phyloP scores from a whole-genome alignment of 2,113 vertebrate genomes.

The Tricholaema leucomelas region DNA sequence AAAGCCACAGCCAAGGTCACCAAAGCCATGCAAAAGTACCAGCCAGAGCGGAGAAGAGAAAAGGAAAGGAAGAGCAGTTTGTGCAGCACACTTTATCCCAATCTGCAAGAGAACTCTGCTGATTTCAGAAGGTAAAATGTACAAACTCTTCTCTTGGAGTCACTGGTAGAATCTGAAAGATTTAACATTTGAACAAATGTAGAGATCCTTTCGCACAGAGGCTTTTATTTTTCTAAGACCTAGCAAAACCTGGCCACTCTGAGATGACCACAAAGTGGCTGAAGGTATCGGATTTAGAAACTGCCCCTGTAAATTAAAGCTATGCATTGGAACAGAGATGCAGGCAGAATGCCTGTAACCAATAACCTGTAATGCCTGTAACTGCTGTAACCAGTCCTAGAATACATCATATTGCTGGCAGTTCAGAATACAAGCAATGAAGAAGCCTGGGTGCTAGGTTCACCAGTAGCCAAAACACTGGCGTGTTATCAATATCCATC shows the following conservation, averaged over 20 bases:
- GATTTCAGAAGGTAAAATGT: not conserved
- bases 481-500: too few species aligned
- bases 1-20: too few species aligned
- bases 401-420: not conserved
- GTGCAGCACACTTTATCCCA: too few species aligned
- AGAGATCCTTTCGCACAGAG: not conserved
- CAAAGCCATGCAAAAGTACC: too few species aligned
- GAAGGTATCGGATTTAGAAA: not conserved
- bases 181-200: not conserved
- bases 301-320: not conserved
- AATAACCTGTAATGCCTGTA: too few species aligned
- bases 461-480: too few species aligned
- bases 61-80: too few species aligned
- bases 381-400: not conserved
- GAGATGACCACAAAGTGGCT: not conserved
- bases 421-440: not conserved
- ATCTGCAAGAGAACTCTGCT: not conserved
- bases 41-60: too few species aligned
- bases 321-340: not conserved
- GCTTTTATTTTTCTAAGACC: not conserved
- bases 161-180: not conserved
- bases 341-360: not conserved
- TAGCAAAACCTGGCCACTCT: not conserved
- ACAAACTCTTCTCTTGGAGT: not conserved
- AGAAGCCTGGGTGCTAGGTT: not conserved